Percentiles rank a stretch among this genome's conserved stretches.
These are phyloP conservation scores for Pitangus sulphuratus DNA, from an alignment of 2,797 vertebrate genomes.

Conservation along the genomic window DNA sequence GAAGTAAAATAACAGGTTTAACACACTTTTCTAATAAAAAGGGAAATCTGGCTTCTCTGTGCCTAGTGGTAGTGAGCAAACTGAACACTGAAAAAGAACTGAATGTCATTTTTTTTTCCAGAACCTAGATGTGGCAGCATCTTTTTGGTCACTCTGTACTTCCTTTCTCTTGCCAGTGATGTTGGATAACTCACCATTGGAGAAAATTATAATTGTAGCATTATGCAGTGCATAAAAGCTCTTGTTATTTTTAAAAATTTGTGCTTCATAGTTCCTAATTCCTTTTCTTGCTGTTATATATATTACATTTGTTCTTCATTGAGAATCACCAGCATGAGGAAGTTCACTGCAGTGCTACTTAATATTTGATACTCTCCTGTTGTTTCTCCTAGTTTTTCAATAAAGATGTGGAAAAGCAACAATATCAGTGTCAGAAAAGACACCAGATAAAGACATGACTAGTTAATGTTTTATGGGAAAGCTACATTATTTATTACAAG, in stretches of 20 bases:
- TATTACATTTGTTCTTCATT: background rate
- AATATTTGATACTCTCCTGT: background rate
- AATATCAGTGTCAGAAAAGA: background rate
- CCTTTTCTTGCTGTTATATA: background rate
- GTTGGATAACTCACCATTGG: background rate
- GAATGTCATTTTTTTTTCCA: background rate
- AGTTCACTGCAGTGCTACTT: background rate
- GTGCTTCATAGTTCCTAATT: background rate
- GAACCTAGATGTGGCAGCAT: background rate
- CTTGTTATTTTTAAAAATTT: background rate
- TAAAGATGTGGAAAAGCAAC: background rate
- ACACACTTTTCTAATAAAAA: background rate
- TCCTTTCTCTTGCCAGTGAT: background rate
- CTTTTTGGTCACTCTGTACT: background rate
- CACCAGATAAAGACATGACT: background rate
- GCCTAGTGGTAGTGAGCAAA: background rate
- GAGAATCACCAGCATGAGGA: background rate
- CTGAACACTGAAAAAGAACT: background rate
- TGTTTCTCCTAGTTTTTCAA: background rate
- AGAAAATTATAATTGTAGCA: background rate
- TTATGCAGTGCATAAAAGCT: background rate
- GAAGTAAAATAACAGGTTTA: conserved; percentile 59
- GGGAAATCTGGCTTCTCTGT: background rate
- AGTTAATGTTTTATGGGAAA: background rate
- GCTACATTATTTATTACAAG: background rate